Percentiles rank a stretch among this genome's conserved stretches.
These are phyloP conservation scores for Calliopum simillimum DNA, from an alignment of 2,888 invertebrate species.

Conservation along the genomic window DNA sequence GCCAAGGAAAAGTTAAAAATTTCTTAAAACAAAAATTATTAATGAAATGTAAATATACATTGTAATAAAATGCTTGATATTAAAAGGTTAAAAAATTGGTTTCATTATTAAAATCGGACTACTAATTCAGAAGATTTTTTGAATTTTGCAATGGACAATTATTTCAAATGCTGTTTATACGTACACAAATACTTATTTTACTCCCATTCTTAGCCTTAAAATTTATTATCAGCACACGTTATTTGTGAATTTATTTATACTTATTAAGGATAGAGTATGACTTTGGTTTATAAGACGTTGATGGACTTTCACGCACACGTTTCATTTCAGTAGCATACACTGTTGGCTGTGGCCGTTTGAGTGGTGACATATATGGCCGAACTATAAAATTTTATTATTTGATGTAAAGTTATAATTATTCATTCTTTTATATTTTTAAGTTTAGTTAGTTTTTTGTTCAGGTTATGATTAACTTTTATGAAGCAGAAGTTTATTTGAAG, in stretches of 20 bases:
- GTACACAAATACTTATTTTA: no score
- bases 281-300: constrained; percentile 59
- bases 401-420: constrained; percentile 11
- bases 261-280: constrained; percentile 58
- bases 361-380: constrained; percentile 58
- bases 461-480: not conserved
- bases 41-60: no score
- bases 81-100: no score
- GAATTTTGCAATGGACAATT: no score
- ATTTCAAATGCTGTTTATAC: no score
- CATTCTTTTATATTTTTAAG: constrained; percentile 27
- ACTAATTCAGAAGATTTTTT: no score
- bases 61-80: no score
- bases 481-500: not conserved
- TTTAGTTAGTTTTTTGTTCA: constrained; percentile 7
- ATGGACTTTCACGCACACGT: constrained; percentile 60
- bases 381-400: constrained; percentile 57
- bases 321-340: constrained; percentile 59
- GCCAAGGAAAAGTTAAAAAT: no score
- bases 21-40: no score
- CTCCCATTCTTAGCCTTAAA: no score
- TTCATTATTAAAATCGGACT: no score
- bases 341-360: constrained; percentile 53
- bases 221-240: no score
- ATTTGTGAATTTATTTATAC: constrained; percentile 50